Evolutionary conservation across 2,797 vertebrate genomes (phyloP), one percentile per base, ranked within the genome.

Genomic region (Lithobates pipiens): DNA sequence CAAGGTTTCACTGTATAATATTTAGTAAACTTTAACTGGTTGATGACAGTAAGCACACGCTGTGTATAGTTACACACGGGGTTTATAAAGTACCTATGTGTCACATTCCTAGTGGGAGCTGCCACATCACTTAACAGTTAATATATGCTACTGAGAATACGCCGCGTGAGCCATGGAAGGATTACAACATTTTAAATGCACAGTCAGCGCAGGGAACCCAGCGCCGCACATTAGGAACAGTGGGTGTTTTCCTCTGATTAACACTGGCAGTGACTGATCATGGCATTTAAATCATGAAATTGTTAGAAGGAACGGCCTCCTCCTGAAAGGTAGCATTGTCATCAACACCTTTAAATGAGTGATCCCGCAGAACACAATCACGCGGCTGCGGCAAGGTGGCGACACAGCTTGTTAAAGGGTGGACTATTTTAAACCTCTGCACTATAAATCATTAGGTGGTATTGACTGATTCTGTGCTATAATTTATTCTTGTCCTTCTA

Each of bases 51-150:
- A 11, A 65, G 9, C 61, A 1, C 61, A 65, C 61, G 11, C 23
- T 65, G 61, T 65, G 61, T 13, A 11, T n/a, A 65, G 23, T 65
- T 65, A 65, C 61, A 25, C 61, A 10, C 61, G 10, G 61, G 61
- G 61, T 9, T 65, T 65, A 65, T 65, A 65, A 65, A 65, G 10
- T 65, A 25, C n/a, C n/a, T 10, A 2, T n/a, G 70, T 23, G 70
- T 77, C 75, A 84, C 74, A n/a, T 27, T 46, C 86, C 63, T 42
- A 65, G 69, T 3, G 34, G 89, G 13, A 9, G 63, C 32, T 90
- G 82, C 88, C 72, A 44, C 86, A 65, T 89, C 79, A 81, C 87
- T 50, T 63, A 70, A 50, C 16, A 78, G 0, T 72, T 87, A 89
- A 88, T 84, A 54, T 84, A 61, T 80, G 77, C 70, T 54, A 18